These are phyloP conservation scores for Pteria penguin DNA, from an alignment of 2,888 invertebrate genomes.

Conservation along the genomic window DNA sequence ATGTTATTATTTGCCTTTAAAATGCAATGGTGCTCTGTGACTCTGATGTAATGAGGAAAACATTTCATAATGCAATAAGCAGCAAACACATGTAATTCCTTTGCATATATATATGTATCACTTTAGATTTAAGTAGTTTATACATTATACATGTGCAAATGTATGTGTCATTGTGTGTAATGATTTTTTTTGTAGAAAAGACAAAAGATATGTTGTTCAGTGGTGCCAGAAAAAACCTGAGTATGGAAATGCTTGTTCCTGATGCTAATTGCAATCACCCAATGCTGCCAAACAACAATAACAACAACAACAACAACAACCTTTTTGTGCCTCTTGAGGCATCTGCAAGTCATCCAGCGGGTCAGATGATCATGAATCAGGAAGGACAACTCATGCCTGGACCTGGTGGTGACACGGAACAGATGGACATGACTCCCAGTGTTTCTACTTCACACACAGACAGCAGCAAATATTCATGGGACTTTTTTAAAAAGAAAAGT, in stretches of 20 bases:
- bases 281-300: conserved; percentile 14
- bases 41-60: too few relatives aligned
- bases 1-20: too few relatives aligned
- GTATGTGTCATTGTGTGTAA: too few relatives aligned
- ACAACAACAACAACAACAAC: not conserved
- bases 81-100: too few relatives aligned
- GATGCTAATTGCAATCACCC: conserved; percentile 58
- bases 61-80: too few relatives aligned
- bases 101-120: too few relatives aligned
- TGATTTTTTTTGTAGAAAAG: conserved; percentile 57
- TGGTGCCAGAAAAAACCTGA: conserved; percentile 55
- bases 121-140: too few relatives aligned
- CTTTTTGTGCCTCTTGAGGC: not conserved
- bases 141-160: too few relatives aligned
- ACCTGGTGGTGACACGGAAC: not conserved
- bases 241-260: conserved; percentile 29
- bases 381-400: conserved; percentile 12
- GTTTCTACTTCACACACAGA: not conserved
- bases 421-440: conserved; percentile 9
- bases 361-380: conserved; percentile 20
- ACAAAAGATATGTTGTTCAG: conserved; percentile 61
- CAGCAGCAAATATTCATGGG: not conserved
- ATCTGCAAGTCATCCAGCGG: conserved; percentile 1
- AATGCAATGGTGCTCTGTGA: too few relatives aligned
- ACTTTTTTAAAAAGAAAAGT: conserved; percentile 1